Conservation (phyloP, 2,113 vertebrate species). For the Gavialis gangeticus region DNA sequence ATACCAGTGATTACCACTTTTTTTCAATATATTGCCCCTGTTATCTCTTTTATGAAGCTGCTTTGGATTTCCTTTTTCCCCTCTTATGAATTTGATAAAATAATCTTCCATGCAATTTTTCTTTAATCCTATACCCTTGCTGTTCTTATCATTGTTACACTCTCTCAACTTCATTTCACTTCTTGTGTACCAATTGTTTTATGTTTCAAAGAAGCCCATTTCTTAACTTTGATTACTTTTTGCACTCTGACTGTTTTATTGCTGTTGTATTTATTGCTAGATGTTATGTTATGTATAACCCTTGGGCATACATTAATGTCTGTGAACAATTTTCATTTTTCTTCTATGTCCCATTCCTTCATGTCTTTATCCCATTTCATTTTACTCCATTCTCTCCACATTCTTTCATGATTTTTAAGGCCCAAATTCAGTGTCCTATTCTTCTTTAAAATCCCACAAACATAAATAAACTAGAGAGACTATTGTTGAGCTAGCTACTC, state of each 20-base stretch:
- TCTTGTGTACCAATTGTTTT: not conserved
- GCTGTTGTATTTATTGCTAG: not conserved
- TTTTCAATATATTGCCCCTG: not conserved
- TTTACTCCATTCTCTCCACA: not conserved
- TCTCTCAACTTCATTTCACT: conserved; percentile 16
- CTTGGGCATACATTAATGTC: not conserved
- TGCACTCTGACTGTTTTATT: not conserved
- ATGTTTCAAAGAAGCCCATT: not conserved
- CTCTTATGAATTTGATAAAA: conserved; percentile 12
- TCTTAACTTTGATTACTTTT: conserved; percentile 14
- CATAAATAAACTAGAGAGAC: not conserved
- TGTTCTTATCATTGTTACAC: not conserved
- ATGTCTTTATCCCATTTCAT: conserved; percentile 20
- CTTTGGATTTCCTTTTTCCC: not conserved
- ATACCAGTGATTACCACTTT: not conserved
- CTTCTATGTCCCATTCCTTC: not conserved
- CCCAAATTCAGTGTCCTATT: not conserved
- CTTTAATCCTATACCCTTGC: not conserved
- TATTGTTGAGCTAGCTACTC: not conserved
- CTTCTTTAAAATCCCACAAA: conserved; percentile 1
- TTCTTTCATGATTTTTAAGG: not conserved
- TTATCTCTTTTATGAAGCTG: not conserved
- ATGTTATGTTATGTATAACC: not conserved
- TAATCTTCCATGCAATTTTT: not conserved
- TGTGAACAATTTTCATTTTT: not conserved